These are phyloP conservation scores for Hestina assimilis DNA, from an alignment of 1,140 invertebrate genomes.

Conservation along the genomic window DNA sequence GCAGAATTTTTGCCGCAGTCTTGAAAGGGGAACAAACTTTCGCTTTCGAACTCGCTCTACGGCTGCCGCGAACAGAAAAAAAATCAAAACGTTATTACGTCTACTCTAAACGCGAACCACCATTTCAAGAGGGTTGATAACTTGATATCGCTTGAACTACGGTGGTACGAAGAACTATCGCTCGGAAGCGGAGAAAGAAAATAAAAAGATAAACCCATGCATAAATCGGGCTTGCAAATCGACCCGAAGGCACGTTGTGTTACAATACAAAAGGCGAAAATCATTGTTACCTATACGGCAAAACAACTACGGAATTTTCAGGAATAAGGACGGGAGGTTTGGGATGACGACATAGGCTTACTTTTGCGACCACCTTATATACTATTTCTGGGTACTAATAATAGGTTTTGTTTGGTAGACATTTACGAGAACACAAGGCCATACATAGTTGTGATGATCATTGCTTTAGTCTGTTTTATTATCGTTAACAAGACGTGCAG, in stretches of 20 bases:
- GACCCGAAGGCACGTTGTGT: slow-evolving; percentile 35
- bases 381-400: neutral
- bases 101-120: slow-evolving; percentile 50
- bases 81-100: slow-evolving; percentile 62
- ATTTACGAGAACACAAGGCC: slow-evolving; percentile 20
- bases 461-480: slow-evolving; percentile 62
- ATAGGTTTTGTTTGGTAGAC: neutral
- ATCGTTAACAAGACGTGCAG: slow-evolving; percentile 52
- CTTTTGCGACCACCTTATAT: slow-evolving; percentile 60
- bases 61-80: slow-evolving; percentile 76
- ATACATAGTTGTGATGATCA: slow-evolving; percentile 72
- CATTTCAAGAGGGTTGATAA: slow-evolving; percentile 78
- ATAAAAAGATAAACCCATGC: slow-evolving; percentile 62
- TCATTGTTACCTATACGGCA: slow-evolving; percentile 38
- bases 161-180: slow-evolving; percentile 40
- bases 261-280: slow-evolving; percentile 30
- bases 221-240: slow-evolving; percentile 52
- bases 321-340: slow-evolving; percentile 24
- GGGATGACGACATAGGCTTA: slow-evolving; percentile 56
- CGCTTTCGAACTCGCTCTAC: slow-evolving; percentile 79
- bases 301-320: slow-evolving; percentile 45
- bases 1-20: slow-evolving; percentile 83
- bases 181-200: slow-evolving; percentile 38
- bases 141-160: slow-evolving; percentile 63
- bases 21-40: slow-evolving; percentile 83